phyloP scores from a whole-genome alignment of 2,797 vertebrate species.

The Acanthornis magna region DNA sequence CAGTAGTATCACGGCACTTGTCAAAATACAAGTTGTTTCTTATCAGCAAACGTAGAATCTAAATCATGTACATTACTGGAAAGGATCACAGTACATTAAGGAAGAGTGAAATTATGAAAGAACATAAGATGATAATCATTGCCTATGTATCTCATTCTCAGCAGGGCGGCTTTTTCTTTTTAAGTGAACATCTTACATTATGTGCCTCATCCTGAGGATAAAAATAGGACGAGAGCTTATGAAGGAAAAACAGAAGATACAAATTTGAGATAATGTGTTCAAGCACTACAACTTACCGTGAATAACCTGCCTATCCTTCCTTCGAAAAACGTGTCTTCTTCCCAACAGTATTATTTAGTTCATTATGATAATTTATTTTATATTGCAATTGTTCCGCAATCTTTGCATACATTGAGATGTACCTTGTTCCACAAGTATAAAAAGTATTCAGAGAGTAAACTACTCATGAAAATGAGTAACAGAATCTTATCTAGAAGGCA shows the following conservation, averaged over 20 bases:
- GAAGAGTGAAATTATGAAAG: constrained; percentile 17
- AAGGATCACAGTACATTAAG: not conserved
- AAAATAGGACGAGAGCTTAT: not conserved
- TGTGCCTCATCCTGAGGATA: not conserved
- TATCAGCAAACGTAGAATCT: not conserved
- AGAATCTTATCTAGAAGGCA: not conserved
- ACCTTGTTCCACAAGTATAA: not conserved
- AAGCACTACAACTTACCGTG: not conserved
- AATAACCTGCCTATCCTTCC: not conserved
- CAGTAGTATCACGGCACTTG: not conserved
- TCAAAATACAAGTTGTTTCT: not conserved
- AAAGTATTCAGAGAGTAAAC: not conserved
- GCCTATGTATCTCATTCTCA: not conserved
- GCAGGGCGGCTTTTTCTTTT: not conserved
- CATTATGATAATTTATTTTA: not conserved
- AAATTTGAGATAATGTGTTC: not conserved
- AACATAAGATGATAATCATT: not conserved
- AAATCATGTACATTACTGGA: not conserved
- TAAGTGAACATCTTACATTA: constrained; percentile 9
- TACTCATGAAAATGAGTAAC: not conserved
- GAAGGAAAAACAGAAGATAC: not conserved
- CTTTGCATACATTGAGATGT: not conserved
- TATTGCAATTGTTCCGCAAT: not conserved
- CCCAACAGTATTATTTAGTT: not conserved
- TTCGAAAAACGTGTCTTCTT: not conserved